phyloP scores from a whole-genome alignment of 2,888 invertebrate genomes.

The Spilarctia lutea region DNA sequence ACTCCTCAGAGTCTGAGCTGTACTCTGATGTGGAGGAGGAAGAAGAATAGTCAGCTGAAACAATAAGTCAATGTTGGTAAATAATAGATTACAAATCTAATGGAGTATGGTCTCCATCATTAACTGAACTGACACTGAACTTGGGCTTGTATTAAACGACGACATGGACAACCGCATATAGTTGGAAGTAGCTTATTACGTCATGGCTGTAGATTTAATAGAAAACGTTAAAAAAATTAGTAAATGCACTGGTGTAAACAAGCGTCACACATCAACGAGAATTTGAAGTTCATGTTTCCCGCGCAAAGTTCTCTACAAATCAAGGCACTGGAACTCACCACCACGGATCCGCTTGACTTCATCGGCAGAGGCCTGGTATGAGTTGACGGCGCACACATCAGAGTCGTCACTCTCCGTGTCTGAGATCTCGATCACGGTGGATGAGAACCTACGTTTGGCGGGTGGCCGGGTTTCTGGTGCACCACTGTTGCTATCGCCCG shows the following conservation, averaged over 20 bases:
- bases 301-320: slow-evolving; percentile 55
- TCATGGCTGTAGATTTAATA: not conserved
- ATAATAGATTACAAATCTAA: not conserved
- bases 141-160: not conserved
- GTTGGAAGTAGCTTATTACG: not conserved
- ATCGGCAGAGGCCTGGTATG: slow-evolving; percentile 82
- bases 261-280: slow-evolving; percentile 14
- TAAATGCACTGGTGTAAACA: slow-evolving; percentile 13
- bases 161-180: not conserved
- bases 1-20: slow-evolving; percentile 79
- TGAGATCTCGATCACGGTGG: slow-evolving; percentile 79
- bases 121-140: not conserved
- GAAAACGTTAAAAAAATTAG: not conserved
- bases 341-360: slow-evolving; percentile 83
- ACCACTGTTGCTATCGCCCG: slow-evolving; percentile 54
- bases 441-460: slow-evolving; percentile 75
- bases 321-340: slow-evolving; percentile 61
- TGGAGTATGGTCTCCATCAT: not conserved
- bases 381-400: slow-evolving; percentile 83
- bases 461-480: slow-evolving; percentile 67
- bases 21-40: slow-evolving; percentile 78
- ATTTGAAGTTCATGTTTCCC: slow-evolving; percentile 65
- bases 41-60: slow-evolving; percentile 76
- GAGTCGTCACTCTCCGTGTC: slow-evolving; percentile 84
- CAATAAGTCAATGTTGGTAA: not conserved